phyloP scores from a whole-genome alignment of 2,888 invertebrate genomes.

The Cerastis leucographa region DNA sequence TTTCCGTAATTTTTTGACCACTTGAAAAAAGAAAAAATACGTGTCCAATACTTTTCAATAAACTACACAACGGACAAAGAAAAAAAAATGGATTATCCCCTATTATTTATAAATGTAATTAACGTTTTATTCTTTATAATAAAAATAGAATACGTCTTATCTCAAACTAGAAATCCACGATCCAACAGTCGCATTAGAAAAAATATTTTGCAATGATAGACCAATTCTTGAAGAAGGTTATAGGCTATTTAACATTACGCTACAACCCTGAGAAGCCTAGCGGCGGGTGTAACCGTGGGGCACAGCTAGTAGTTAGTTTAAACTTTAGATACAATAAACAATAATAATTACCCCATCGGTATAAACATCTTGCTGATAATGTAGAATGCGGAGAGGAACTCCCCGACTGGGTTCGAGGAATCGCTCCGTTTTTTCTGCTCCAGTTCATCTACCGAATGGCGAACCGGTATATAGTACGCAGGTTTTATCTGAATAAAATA shows the following conservation, averaged over 20 bases:
- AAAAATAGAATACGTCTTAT: too few species aligned
- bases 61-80: too few species aligned
- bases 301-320: background rate
- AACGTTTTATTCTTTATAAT: too few species aligned
- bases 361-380: slow-evolving; percentile 83
- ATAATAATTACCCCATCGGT: slow-evolving; percentile 78
- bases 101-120: too few species aligned
- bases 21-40: too few species aligned
- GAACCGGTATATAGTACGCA: slow-evolving; percentile 14
- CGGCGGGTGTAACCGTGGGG: background rate
- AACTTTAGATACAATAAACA: background rate
- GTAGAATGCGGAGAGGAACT: slow-evolving; percentile 74
- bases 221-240: background rate
- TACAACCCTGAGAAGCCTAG: background rate
- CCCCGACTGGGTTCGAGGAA: slow-evolving; percentile 25
- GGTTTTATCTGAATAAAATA: background rate
- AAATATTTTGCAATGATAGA: background rate
- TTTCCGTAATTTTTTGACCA: too few species aligned
- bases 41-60: too few species aligned
- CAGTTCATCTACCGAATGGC: background rate
- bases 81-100: too few species aligned
- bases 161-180: too few species aligned
- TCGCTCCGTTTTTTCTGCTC: background rate
- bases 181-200: too few species aligned
- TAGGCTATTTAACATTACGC: background rate